phyloP scores from a whole-genome alignment of 1,140 invertebrate species.

The Nylanderia fulva region DNA sequence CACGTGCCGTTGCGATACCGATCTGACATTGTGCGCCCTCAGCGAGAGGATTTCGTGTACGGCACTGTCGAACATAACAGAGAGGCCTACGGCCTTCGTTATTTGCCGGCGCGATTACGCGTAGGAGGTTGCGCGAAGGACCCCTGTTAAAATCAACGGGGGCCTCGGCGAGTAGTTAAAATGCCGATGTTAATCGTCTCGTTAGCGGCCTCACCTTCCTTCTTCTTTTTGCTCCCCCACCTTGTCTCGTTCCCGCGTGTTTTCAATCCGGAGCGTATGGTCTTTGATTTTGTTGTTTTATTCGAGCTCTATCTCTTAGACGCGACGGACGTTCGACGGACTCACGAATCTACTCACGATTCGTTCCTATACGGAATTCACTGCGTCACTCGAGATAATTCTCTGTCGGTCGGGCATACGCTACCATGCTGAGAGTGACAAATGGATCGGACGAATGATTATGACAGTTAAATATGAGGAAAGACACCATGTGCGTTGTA shows the following conservation, averaged over 20 bases:
- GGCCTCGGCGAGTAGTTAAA: conserved; percentile 72
- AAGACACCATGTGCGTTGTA: conserved; percentile 46
- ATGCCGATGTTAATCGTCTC: conserved; percentile 77
- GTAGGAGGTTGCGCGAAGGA: conserved; percentile 68
- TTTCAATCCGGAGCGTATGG: conserved; percentile 27
- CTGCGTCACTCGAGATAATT: conserved; percentile 56
- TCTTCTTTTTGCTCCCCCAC: background rate
- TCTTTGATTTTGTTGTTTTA: conserved; percentile 28
- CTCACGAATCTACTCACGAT: conserved; percentile 51
- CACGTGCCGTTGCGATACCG: conserved; percentile 28
- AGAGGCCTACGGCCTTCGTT: conserved; percentile 54
- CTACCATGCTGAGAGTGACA: conserved; percentile 57
- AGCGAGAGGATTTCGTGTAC: conserved; percentile 25
- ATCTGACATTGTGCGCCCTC: conserved; percentile 38
- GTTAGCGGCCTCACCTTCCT: conserved; percentile 63
- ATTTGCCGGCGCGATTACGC: conserved; percentile 68
- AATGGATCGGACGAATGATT: conserved; percentile 58
- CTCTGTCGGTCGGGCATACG: conserved; percentile 33
- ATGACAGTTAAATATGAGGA: conserved; percentile 57
- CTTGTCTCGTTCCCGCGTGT: background rate
- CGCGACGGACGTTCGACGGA: conserved; percentile 32
- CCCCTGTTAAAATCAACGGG: conserved; percentile 71
- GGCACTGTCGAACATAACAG: conserved; percentile 10
- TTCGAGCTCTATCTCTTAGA: background rate
- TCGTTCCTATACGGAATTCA: conserved; percentile 48